Percentiles rank a stretch among this genome's conserved stretches.
Conservation (phyloP, 2,888 invertebrate species). For the Sthenelais limicola region DNA sequence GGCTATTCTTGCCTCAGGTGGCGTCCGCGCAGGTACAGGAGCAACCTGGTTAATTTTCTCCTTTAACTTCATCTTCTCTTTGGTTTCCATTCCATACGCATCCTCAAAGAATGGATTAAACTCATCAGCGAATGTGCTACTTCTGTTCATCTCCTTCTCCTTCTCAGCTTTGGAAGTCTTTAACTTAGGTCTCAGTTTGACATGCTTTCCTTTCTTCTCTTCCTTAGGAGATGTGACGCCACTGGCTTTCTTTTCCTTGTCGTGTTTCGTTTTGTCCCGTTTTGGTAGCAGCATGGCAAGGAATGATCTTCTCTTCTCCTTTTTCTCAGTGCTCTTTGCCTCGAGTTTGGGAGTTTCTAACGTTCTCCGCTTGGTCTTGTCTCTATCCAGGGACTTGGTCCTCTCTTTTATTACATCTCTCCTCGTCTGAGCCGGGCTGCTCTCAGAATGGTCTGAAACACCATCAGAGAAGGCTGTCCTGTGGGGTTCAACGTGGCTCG, state of each 20-base stretch:
- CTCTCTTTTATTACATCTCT: slow-evolving; percentile 10
- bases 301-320: slow-evolving; percentile 65
- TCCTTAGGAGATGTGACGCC: slow-evolving; percentile 28
- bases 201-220: slow-evolving; percentile 41
- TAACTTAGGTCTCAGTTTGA: slow-evolving; percentile 35
- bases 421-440: neutral
- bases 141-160: slow-evolving; percentile 49
- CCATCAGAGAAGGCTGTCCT: slow-evolving; percentile 30
- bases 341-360: slow-evolving; percentile 13
- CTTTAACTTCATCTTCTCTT: slow-evolving; percentile 41
- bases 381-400: slow-evolving; percentile 20
- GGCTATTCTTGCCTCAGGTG: slow-evolving; percentile 43
- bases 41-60: slow-evolving; percentile 49
- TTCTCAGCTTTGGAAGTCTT: slow-evolving; percentile 58
- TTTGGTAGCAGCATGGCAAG: slow-evolving; percentile 58
- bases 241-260: slow-evolving; percentile 47
- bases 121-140: slow-evolving; percentile 30
- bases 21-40: slow-evolving; percentile 40
- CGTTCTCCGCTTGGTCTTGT: slow-evolving; percentile 19
- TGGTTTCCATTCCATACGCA: slow-evolving; percentile 23
- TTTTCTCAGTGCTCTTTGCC: slow-evolving; percentile 49
- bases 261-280: slow-evolving; percentile 60
- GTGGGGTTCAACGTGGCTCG: neutral
- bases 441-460: slow-evolving; percentile 30
- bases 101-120: slow-evolving; percentile 41